phyloP scores from a whole-genome alignment of 1,140 invertebrate genomes.

The Charaxes varanes region DNA sequence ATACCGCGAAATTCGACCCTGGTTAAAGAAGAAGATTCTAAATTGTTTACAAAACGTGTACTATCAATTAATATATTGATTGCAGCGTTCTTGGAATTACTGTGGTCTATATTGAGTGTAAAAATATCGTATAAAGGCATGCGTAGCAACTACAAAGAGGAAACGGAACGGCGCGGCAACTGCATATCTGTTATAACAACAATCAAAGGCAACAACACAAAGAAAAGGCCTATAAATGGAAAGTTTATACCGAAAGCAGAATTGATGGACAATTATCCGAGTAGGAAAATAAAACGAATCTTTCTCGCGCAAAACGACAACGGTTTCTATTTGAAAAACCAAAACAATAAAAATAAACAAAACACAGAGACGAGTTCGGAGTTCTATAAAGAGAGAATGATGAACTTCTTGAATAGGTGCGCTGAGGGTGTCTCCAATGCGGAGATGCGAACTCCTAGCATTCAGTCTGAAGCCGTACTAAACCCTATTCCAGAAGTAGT shows the following conservation, averaged over 20 bases:
- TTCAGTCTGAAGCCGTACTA: slow-evolving; percentile 44
- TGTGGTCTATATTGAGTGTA: slow-evolving; percentile 77
- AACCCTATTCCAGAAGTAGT: slow-evolving; percentile 46
- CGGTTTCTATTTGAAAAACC: slow-evolving; percentile 70
- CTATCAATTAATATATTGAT: slow-evolving; percentile 77
- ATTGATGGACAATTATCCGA: slow-evolving; percentile 73
- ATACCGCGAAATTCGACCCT: slow-evolving; percentile 35
- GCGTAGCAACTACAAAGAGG: slow-evolving; percentile 76
- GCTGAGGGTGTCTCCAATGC: slow-evolving; percentile 51
- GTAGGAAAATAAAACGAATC: slow-evolving; percentile 71
- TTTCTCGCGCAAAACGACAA: slow-evolving; percentile 70
- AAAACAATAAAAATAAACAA: slow-evolving; percentile 54
- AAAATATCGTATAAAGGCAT: slow-evolving; percentile 78
- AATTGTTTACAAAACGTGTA: slow-evolving; percentile 58
- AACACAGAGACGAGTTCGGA: slow-evolving; percentile 68
- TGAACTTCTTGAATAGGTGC: slow-evolving; percentile 67
- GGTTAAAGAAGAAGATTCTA: slow-evolving; percentile 31
- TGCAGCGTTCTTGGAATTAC: slow-evolving; percentile 73
- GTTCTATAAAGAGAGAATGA: slow-evolving; percentile 69
- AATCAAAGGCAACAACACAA: slow-evolving; percentile 70
- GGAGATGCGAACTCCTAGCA: slow-evolving; percentile 44
- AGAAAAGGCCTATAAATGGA: slow-evolving; percentile 58
- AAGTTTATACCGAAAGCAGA: slow-evolving; percentile 65
- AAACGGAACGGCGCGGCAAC: slow-evolving; percentile 56
- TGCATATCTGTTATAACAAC: slow-evolving; percentile 69